phyloP scores from a whole-genome alignment of 2,888 invertebrate species.

The Acanthosepion lycidas region DNA sequence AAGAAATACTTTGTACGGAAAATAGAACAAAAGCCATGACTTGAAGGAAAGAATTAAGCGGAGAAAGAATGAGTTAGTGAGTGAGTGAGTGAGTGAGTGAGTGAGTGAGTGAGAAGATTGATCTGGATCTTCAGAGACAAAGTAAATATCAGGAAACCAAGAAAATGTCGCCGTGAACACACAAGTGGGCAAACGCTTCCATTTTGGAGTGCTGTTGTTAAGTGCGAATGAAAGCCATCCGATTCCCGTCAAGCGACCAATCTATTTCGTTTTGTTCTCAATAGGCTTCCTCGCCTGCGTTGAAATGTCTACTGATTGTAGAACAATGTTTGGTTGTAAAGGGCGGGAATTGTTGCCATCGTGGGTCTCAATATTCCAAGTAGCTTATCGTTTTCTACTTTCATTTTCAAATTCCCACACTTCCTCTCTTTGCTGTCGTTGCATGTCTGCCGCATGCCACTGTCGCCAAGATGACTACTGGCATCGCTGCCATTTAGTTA shows the following conservation, averaged over 20 bases:
- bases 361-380: not conserved
- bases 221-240: not conserved
- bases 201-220: not conserved
- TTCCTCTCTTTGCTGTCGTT: not conserved
- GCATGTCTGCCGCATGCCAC: not conserved
- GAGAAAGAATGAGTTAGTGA: not conserved
- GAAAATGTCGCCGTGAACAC: not conserved
- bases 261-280: not conserved
- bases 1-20: too few species aligned
- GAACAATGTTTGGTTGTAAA: not conserved
- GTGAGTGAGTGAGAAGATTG: not conserved
- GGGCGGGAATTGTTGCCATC: slow-evolving; percentile 2
- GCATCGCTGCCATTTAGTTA: not conserved
- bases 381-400: not conserved
- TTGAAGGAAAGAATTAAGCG: too few species aligned
- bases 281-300: not conserved
- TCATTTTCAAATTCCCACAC: not conserved
- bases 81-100: not conserved
- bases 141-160: not conserved
- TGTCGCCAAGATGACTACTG: not conserved
- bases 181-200: not conserved
- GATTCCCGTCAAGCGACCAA: slow-evolving; percentile 6
- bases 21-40: too few species aligned
- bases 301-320: not conserved
- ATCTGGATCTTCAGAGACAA: not conserved